These are phyloP conservation scores for Plestiodon gilberti DNA, from an alignment of 2,113 vertebrate species.

Conservation along the genomic window DNA sequence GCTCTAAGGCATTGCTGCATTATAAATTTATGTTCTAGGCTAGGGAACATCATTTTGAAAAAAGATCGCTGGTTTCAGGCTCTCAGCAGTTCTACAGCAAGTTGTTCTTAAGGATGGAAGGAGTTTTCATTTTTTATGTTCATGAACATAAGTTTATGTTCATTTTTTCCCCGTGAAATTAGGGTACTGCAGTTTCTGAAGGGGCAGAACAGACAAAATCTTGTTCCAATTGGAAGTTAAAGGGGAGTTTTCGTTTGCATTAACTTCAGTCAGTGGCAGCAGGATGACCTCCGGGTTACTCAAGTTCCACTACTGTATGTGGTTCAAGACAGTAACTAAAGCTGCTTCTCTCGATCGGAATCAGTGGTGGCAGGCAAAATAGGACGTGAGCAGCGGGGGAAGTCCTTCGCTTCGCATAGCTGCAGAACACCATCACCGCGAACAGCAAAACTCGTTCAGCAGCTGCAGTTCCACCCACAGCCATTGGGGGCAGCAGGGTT, in stretches of 20 bases:
- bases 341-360: no score
- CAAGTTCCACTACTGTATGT: no score
- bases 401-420: no score
- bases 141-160: no score
- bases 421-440: background rate
- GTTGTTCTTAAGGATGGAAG: background rate
- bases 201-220: accelerated
- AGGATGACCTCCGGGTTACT: no score
- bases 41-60: no score
- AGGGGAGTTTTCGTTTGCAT: background rate
- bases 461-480: background rate
- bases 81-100: background rate
- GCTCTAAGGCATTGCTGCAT: background rate
- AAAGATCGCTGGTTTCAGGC: no score
- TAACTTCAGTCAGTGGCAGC: background rate
- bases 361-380: no score
- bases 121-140: accelerated
- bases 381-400: no score
- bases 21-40: background rate
- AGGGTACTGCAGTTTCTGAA: accelerated
- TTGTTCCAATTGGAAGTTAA: background rate
- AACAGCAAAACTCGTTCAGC: background rate
- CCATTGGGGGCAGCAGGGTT: no score
- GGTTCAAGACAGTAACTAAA: no score
- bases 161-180: no score